Evolutionary conservation across 2,888 invertebrate species (phyloP).

Genomic region (Lampropteryx suffumata): DNA sequence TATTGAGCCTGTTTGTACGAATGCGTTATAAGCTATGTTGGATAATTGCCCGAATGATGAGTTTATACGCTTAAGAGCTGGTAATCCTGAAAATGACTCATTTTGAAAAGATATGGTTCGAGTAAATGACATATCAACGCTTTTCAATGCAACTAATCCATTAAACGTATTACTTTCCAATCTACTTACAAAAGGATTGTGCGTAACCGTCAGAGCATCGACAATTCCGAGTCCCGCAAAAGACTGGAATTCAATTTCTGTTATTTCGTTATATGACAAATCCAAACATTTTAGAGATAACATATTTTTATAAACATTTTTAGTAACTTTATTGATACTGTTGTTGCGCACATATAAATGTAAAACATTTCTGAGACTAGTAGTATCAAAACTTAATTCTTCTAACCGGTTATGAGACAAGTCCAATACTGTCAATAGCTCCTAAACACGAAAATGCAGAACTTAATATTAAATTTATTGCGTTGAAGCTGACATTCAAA

Average conservation of each 20-base stretch:
- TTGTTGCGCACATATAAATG: slow-evolving; percentile 22
- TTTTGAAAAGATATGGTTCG: slow-evolving; percentile 24
- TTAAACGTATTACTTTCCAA: slow-evolving; percentile 21
- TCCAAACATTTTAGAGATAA: slow-evolving; percentile 19
- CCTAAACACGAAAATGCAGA: slow-evolving; percentile 23
- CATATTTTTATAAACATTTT: slow-evolving; percentile 15
- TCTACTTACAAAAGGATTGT: slow-evolving; percentile 20
- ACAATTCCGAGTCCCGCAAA: slow-evolving; percentile 20
- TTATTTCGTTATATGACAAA: slow-evolving; percentile 26
- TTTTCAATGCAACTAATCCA: slow-evolving; percentile 20
- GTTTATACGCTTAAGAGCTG: slow-evolving; percentile 22
- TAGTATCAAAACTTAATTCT: slow-evolving; percentile 21
- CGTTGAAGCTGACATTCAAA: slow-evolving; percentile 27
- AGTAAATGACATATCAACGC: slow-evolving; percentile 20
- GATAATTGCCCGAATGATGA: slow-evolving; percentile 30
- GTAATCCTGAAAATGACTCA: slow-evolving; percentile 26
- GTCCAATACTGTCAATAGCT: slow-evolving; percentile 17
- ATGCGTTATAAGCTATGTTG: slow-evolving; percentile 26
- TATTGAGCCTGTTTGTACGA: slow-evolving; percentile 25
- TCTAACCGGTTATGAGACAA: slow-evolving; percentile 27
- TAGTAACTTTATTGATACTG: slow-evolving; percentile 13
- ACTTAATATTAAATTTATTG: slow-evolving; percentile 16
- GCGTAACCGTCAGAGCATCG: slow-evolving; percentile 3
- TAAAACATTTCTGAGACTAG: slow-evolving; percentile 15
- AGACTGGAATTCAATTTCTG: slow-evolving; percentile 16